Evolutionary conservation across 2,113 vertebrate species (phyloP).

Genomic region (Microtus montanus): DNA sequence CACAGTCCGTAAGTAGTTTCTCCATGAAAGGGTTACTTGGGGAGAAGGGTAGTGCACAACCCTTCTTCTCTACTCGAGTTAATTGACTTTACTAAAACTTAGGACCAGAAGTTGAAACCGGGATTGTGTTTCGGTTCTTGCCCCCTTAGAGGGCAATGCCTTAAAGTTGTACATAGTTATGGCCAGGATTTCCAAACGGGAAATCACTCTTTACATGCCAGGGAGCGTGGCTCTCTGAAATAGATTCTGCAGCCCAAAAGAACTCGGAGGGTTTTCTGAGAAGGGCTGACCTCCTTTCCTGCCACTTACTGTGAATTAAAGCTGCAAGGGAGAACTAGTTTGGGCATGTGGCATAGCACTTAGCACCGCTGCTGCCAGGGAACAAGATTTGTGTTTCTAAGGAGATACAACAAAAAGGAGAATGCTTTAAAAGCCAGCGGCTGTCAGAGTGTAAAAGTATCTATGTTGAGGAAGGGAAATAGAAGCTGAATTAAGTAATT

Average conservation of each 20-base stretch:
- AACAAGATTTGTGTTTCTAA: constrained; percentile 91
- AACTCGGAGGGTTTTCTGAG: constrained; percentile 85
- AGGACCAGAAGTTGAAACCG: constrained; percentile 27
- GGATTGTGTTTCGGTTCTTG: constrained; percentile 49
- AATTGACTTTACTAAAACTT: constrained; percentile 53
- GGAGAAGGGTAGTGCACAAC: neutral
- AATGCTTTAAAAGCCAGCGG: constrained; percentile 84
- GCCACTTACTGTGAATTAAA: constrained; percentile 92
- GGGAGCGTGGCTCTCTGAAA: constrained; percentile 81
- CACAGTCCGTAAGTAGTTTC: neutral
- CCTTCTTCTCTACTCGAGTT: constrained; percentile 23
- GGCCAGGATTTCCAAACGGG: constrained; percentile 71
- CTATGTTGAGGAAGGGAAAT: constrained; percentile 74
- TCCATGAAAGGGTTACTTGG: constrained; percentile 41
- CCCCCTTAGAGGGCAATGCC: constrained; percentile 70
- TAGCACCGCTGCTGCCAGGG: constrained; percentile 86
- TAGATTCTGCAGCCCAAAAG: constrained; percentile 83
- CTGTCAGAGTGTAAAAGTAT: constrained; percentile 84
- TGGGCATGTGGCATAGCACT: constrained; percentile 88
- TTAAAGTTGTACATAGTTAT: constrained; percentile 76
- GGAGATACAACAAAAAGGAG: constrained; percentile 89
- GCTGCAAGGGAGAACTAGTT: constrained; percentile 89
- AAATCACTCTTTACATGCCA: constrained; percentile 76
- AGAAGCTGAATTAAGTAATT: constrained; percentile 82
- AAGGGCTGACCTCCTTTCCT: constrained; percentile 89